Evolutionary conservation across 2,113 vertebrate species (phyloP).

Genomic region (Candoia aspera): DNA sequence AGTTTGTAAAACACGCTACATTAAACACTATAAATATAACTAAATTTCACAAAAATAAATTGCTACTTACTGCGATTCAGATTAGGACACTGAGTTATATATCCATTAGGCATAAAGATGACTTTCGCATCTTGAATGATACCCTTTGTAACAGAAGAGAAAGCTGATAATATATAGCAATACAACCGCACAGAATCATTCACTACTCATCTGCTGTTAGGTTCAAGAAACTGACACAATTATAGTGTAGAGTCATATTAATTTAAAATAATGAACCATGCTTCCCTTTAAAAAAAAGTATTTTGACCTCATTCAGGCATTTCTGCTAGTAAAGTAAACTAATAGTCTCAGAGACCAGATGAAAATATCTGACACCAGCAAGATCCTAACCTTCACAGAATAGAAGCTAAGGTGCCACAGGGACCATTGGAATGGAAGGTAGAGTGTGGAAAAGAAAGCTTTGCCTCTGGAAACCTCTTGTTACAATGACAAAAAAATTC

Average conservation of each 20-base stretch:
- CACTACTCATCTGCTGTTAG: constrained; percentile 5
- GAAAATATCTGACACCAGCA: not conserved
- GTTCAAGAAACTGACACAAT: constrained; percentile 17
- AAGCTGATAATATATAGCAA: constrained; percentile 50
- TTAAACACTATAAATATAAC: not conserved
- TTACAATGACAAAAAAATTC: not conserved
- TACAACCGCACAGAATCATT: not conserved
- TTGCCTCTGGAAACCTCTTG: not conserved
- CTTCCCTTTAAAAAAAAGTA: not conserved
- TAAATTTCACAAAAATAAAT: constrained; percentile 13
- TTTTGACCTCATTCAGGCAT: constrained; percentile 25
- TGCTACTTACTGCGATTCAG: constrained; percentile 95
- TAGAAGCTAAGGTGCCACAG: not conserved
- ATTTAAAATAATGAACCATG: not conserved
- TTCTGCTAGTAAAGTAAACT: constrained; percentile 43
- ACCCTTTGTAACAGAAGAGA: constrained; percentile 81
- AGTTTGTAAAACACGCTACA: not conserved
- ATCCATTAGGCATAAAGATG: constrained; percentile 91
- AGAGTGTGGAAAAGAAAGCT: not conserved
- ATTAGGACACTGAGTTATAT: constrained; percentile 92
- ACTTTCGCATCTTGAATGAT: constrained; percentile 93
- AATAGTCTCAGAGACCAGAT: constrained; percentile 29
- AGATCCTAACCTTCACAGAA: not conserved
- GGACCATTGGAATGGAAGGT: not conserved
- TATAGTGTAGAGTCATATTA: not conserved